Evolutionary conservation across 2,888 invertebrate genomes (phyloP), one percentile per base, ranked within the genome.

Genomic region (Drosophila melanosoma): DNA sequence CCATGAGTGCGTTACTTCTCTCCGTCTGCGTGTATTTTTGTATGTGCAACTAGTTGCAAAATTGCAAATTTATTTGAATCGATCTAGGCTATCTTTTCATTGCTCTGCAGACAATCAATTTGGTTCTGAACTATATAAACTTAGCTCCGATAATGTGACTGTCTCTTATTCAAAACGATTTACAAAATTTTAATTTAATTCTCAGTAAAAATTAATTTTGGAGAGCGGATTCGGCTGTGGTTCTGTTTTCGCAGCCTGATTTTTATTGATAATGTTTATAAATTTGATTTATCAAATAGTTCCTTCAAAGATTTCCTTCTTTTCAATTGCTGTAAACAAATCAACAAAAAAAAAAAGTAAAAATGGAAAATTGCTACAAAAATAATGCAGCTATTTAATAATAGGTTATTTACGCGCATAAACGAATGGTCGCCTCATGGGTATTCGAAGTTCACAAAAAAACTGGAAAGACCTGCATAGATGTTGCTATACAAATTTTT

Each of bases 71-170:
- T n/a, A 33, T 38, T 38, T 23, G n/a, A 8, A 42, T 49, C 49
- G 8, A 62, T 38, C 56, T 54, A 57, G 52, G 40, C 52, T 45
- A 49, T 62, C 17, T 63, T 59, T 59, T 59, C 36, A 63, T 54
- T 74, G 61, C 75, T 68, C 74, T 53, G 74, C 67, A 69, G 80
- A 77, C 77, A 77, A 77, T 77, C 77, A 77, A 58, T 70, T 75
- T 63, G 63, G 60, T 63, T 69, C 40, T 49, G 56, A 63, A 73
- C 61, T 72, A 42, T 64, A 49, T 20, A 17, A 59, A 33, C 23
- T 38, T 20, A 59, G 56, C 59, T 65, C 40, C 17, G 8, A 40
- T 20, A 36, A 23, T 38, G 12, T 26, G 23, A 45, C 15, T 36
- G 33, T 32, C 11, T 35, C 33, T 65, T 17, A 33, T 23, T 42